Conservation (phyloP, 2,888 invertebrate species). For the Lepidochitona cinerea region DNA sequence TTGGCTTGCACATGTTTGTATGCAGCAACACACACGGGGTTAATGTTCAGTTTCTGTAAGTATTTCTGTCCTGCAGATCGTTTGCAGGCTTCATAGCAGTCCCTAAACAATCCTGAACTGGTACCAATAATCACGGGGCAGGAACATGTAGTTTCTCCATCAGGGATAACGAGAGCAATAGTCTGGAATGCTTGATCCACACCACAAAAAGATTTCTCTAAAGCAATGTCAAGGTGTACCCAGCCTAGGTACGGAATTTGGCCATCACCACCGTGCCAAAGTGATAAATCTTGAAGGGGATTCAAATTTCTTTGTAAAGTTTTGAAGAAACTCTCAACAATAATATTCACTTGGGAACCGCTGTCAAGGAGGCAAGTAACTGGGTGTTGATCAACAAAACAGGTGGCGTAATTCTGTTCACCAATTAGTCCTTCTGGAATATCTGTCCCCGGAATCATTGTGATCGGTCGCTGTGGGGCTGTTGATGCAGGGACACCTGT, state of each 20-base stretch:
- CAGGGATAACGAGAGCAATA: background rate
- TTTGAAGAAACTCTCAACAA: background rate
- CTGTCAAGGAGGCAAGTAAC: background rate
- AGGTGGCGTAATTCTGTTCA: background rate
- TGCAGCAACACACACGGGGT: background rate
- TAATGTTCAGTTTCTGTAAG: background rate
- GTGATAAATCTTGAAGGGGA: background rate
- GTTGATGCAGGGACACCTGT: background rate
- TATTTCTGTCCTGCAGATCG: background rate
- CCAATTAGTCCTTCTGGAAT: slow-evolving; percentile 4
- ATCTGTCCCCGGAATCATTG: background rate
- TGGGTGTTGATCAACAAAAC: slow-evolving; percentile 1
- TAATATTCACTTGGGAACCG: background rate
- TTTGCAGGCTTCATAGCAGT: background rate
- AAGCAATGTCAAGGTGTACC: background rate
- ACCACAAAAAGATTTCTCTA: background rate
- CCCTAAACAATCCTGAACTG: background rate
- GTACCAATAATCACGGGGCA: background rate
- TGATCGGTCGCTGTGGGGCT: background rate
- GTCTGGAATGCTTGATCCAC: background rate
- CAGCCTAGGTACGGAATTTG: background rate
- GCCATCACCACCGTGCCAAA: background rate
- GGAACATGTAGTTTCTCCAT: background rate
- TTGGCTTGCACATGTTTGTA: background rate
- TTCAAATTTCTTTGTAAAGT: background rate